Evolutionary conservation across 2,113 vertebrate species (phyloP).

Genomic region (Phalacrocorax pelagicus): DNA sequence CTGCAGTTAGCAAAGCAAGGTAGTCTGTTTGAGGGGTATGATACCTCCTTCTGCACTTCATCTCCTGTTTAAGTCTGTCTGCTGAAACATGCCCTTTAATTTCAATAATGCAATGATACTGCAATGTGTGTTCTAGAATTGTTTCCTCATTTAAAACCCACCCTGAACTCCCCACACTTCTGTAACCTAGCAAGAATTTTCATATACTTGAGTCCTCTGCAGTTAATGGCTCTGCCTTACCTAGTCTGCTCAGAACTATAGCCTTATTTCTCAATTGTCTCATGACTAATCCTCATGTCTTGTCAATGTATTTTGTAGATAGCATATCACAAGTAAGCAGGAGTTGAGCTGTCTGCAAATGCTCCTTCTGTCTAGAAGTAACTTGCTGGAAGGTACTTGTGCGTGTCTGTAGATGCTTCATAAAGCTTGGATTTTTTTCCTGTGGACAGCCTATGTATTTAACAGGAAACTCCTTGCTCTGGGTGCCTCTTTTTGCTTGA

Average conservation of each 20-base stretch:
- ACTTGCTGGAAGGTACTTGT: neutral
- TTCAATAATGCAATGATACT: neutral
- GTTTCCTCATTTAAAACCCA: neutral
- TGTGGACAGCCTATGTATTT: neutral
- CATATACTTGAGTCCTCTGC: neutral
- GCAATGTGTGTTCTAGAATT: neutral
- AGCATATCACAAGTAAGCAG: neutral
- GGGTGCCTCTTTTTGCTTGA: neutral
- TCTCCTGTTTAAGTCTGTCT: neutral
- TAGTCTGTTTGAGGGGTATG: neutral
- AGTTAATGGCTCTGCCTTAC: neutral
- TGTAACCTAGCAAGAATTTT: neutral
- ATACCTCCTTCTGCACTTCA: neutral
- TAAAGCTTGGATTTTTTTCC: neutral
- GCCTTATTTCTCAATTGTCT: neutral
- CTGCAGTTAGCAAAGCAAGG: neutral
- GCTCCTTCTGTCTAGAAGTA: neutral
- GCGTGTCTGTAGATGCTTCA: neutral
- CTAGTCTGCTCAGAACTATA: neutral
- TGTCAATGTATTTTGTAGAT: neutral
- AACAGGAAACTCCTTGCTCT: neutral
- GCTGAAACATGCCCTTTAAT: neutral
- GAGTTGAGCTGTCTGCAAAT: neutral
- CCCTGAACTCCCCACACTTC: neutral
- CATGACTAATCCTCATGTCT: neutral